Percentiles rank a stretch among this genome's conserved stretches.
Evolutionary conservation across 1,140 invertebrate genomes (phyloP).

Genomic region (Pseudachorutes palmiensis): DNA sequence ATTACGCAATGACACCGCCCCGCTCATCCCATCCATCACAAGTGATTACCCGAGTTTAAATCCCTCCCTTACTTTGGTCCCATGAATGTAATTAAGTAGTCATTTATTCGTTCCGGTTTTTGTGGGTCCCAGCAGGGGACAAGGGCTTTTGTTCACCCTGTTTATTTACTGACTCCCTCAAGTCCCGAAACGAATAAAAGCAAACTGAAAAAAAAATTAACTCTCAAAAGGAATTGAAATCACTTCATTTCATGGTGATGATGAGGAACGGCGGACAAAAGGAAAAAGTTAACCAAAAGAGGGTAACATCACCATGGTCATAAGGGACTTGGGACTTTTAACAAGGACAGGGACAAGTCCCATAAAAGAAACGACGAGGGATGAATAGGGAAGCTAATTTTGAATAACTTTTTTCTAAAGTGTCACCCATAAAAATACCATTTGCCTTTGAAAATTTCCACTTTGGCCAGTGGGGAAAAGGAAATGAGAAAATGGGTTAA

Average conservation of each 20-base stretch:
- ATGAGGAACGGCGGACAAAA: neutral
- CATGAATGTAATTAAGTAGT: constrained; percentile 38
- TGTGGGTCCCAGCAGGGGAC: constrained; percentile 32
- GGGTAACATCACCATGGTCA: no score
- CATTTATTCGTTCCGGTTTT: constrained; percentile 37
- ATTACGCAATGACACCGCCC: neutral
- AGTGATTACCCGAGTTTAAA: neutral
- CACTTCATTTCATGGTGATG: constrained; percentile 10
- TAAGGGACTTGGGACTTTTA: no score
- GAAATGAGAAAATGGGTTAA: no score
- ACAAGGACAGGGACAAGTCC: neutral
- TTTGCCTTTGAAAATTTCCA: neutral
- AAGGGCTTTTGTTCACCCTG: neutral
- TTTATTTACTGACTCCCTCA: constrained; percentile 2
- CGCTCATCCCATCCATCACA: neutral
- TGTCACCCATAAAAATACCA: neutral
- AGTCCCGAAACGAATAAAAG: neutral
- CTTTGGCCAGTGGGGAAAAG: no score
- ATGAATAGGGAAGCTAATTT: constrained; percentile 33
- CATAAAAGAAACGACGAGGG: neutral
- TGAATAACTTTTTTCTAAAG: constrained; percentile 27
- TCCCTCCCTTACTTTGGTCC: neutral
- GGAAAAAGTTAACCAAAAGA: neutral
- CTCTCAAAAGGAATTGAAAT: neutral
- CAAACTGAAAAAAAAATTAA: neutral